Evolutionary conservation across 2,888 invertebrate genomes (phyloP), one percentile per base, ranked within the genome.

Genomic region (Helobdella robusta): DNA sequence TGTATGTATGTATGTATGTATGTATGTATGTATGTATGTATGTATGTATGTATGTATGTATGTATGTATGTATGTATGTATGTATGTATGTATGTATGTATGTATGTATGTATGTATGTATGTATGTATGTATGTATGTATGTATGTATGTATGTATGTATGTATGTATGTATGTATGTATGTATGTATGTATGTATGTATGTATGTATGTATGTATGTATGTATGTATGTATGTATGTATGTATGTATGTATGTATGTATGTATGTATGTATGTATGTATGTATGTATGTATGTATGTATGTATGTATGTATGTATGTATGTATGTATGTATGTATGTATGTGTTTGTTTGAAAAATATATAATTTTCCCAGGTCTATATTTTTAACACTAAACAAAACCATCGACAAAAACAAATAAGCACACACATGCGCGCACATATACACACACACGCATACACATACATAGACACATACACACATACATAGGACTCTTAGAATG

Each of bases 301-400:
- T 59, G 32, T 59, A 59, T 59, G 32, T 59, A 59, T 59, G 32
- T 59, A 59, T 59, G 32, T 59, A 59, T 59, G 32, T 59, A 59
- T 59, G 32, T 59, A 59, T 59, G 32, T 59, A 59, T 59, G 32
- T 59, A 59, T 59, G 32, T 59, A 59, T 52, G 52, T 40, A 40
- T 40, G 44, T 40, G n/a, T n/a, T n/a, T n/a, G n/a, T n/a, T n/a
- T n/a, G n/a, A n/a, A n/a, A n/a, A n/a, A n/a, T n/a, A n/a, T n/a
- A n/a, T n/a, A n/a, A n/a, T n/a, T n/a, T n/a, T n/a, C n/a, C n/a
- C n/a, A n/a, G n/a, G n/a, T n/a, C n/a, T n/a, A n/a, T n/a, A n/a
- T n/a, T n/a, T n/a, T n/a, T n/a, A n/a, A n/a, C n/a, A n/a, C n/a
- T n/a, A n/a, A n/a, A n/a, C n/a, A n/a, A n/a, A n/a, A n/a, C n/a